Conservation (phyloP, 2,797 vertebrate species). For the Fistularia commersonii region DNA sequence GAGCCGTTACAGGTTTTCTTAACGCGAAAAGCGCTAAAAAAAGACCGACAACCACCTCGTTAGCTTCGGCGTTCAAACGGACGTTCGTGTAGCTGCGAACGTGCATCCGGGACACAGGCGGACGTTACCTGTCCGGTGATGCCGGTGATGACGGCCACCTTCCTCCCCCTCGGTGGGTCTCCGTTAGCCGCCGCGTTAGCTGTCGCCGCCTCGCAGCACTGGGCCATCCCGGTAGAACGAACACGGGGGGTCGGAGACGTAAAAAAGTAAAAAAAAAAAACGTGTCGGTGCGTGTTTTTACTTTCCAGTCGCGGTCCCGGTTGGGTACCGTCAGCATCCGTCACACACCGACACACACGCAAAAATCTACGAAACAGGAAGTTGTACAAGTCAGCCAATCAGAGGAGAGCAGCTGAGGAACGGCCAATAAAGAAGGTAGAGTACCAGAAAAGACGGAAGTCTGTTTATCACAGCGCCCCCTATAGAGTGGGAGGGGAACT, state of each 20-base stretch:
- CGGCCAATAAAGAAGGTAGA: background rate
- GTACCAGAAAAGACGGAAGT: background rate
- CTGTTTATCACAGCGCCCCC: slow-evolving; percentile 23
- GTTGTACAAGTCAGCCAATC: slow-evolving; percentile 52
- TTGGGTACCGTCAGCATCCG: slow-evolving; percentile 22
- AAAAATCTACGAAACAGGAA: slow-evolving; percentile 45
- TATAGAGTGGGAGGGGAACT: background rate
- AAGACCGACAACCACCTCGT: no score
- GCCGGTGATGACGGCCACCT: slow-evolving; percentile 78
- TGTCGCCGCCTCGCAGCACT: slow-evolving; percentile 26
- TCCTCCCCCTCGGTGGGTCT: slow-evolving; percentile 36
- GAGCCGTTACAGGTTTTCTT: no score
- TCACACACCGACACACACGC: slow-evolving; percentile 25
- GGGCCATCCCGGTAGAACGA: slow-evolving; percentile 52
- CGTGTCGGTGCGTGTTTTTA: background rate
- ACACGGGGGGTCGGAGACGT: background rate
- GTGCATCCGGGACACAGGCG: no score
- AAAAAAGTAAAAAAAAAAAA: no score
- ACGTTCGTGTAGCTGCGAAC: no score
- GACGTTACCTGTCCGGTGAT: slow-evolving; percentile 80
- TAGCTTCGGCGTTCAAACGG: no score
- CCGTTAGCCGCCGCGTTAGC: slow-evolving; percentile 29
- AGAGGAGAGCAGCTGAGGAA: slow-evolving; percentile 11
- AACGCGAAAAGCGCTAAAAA: no score
- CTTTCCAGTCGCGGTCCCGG: background rate